Conservation (phyloP, 2,113 vertebrate species). For the Peromyscus leucopus region DNA sequence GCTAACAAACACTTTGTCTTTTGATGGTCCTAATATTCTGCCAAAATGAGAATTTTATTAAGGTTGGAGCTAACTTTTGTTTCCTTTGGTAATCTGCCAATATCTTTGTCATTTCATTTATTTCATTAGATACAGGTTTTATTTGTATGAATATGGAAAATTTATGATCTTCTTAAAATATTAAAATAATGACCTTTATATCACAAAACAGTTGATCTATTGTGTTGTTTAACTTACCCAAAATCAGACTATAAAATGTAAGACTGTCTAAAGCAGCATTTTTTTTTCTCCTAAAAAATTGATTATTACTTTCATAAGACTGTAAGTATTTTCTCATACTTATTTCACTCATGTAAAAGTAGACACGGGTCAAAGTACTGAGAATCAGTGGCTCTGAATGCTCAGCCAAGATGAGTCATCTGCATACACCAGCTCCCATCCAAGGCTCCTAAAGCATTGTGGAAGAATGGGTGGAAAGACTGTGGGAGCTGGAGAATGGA, state of each 20-base stretch:
- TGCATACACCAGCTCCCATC: not conserved
- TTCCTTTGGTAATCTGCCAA: not conserved
- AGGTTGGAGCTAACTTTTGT: not conserved
- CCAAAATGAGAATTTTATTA: not conserved
- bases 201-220: not conserved
- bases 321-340: not conserved
- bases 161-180: not conserved
- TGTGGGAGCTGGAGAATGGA: not conserved
- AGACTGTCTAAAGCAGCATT: not conserved
- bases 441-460: not conserved
- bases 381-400: not conserved
- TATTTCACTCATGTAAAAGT: conserved; percentile 15
- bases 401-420: not conserved
- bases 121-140: not conserved
- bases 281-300: not conserved
- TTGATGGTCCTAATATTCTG: not conserved
- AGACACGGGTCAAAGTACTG: not conserved
- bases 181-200: not conserved
- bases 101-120: not conserved
- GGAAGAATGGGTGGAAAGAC: not conserved
- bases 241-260: conserved; percentile 29
- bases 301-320: conserved; percentile 7
- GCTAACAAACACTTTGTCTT: not conserved
- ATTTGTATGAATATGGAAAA: not conserved
- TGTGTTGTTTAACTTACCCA: not conserved